Conservation (phyloP, 1,140 invertebrate species). For the Melitaea cinxia region DNA sequence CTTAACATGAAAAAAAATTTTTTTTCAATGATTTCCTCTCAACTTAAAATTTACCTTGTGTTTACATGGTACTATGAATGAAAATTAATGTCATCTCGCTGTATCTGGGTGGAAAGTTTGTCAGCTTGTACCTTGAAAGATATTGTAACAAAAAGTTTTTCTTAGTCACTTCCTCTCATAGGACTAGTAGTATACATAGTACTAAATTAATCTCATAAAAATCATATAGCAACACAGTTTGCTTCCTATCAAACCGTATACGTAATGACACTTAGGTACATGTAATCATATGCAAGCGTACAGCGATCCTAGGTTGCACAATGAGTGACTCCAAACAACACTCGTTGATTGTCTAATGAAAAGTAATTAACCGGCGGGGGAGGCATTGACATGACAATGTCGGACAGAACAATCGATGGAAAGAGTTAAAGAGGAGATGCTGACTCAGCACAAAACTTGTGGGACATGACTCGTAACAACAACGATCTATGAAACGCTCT, state of each 20-base stretch:
- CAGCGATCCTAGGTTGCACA: slow-evolving; percentile 23
- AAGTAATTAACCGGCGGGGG: slow-evolving; percentile 75
- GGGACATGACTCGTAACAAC: slow-evolving; percentile 58
- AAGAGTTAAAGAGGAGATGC: slow-evolving; percentile 73
- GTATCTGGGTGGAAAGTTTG: too few relatives aligned
- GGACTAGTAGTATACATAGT: too few relatives aligned
- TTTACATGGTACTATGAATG: too few relatives aligned
- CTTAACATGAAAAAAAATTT: too few relatives aligned
- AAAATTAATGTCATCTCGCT: too few relatives aligned
- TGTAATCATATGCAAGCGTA: slow-evolving; percentile 18
- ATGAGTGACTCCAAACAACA: slow-evolving; percentile 33
- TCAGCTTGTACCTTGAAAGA: too few relatives aligned
- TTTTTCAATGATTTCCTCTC: too few relatives aligned
- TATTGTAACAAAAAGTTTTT: too few relatives aligned
- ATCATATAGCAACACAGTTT: not conserved
- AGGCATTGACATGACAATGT: slow-evolving; percentile 73
- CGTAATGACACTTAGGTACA: not conserved
- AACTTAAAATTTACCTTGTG: too few relatives aligned
- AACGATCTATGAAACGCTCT: slow-evolving; percentile 26
- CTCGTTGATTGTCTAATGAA: slow-evolving; percentile 75
- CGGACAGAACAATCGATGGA: slow-evolving; percentile 73
- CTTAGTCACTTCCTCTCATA: too few relatives aligned
- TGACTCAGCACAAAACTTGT: slow-evolving; percentile 71
- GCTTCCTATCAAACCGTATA: not conserved
- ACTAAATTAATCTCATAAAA: too few relatives aligned